Percentiles rank a stretch among this genome's conserved stretches.
These are phyloP conservation scores for Psilopogon haemacephalus DNA, from an alignment of 2,113 vertebrate genomes.

Conservation along the genomic window DNA sequence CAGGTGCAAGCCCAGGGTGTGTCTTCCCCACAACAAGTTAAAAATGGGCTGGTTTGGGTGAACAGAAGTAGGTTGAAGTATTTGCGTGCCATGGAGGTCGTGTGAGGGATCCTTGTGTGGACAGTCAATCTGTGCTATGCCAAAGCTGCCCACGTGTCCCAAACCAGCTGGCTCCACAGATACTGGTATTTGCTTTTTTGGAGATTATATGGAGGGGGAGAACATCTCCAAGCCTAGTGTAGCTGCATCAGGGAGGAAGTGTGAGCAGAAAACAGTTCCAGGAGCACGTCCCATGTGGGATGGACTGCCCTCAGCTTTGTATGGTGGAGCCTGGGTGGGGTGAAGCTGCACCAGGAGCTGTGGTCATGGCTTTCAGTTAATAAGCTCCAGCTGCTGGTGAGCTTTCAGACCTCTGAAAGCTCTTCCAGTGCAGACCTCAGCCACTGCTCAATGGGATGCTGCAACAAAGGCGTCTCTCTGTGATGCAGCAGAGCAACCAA, in stretches of 20 bases:
- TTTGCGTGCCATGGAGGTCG: not conserved
- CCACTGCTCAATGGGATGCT: not conserved
- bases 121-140: not conserved
- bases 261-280: not conserved
- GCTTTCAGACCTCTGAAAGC: not conserved
- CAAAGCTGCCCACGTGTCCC: accelerated
- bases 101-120: accelerated
- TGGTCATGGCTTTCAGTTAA: not conserved
- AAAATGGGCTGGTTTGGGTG: accelerated
- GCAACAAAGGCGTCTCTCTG: not conserved
- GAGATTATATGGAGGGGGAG: not conserved
- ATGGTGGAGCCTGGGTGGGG: not conserved
- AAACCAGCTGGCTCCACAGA: not conserved
- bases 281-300: accelerated
- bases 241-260: not conserved
- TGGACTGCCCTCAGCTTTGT: accelerated
- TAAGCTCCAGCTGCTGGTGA: not conserved
- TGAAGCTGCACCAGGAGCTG: not conserved
- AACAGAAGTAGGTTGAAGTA: not conserved
- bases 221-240: accelerated
- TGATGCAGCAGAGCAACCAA: accelerated
- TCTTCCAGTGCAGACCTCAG: not conserved
- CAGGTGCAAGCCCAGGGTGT: not conserved
- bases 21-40: not conserved
- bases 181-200: not conserved